Evolutionary conservation across 2,888 invertebrate genomes (phyloP).

Genomic region (Oligia strigilis): DNA sequence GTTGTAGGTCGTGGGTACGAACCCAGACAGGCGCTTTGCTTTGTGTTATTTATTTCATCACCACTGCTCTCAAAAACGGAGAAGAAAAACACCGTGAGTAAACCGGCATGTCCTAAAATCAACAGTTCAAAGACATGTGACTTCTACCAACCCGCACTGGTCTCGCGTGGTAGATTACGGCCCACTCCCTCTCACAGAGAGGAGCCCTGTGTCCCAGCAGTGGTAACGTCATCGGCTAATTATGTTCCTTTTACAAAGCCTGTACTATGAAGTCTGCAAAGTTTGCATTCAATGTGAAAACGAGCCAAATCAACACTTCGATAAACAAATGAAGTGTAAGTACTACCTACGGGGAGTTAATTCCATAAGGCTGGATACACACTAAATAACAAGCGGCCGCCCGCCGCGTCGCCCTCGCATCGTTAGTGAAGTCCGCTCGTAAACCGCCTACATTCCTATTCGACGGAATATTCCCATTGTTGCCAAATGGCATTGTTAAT

Average conservation of each 20-base stretch:
- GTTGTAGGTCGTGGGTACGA: too few species aligned
- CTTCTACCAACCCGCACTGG: too few species aligned
- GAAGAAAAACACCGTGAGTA: too few species aligned
- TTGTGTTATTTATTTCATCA: too few species aligned
- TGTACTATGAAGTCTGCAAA: not conserved
- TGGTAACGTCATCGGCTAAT: too few species aligned
- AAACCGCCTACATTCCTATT: conserved; percentile 68
- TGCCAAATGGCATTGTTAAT: conserved; percentile 75
- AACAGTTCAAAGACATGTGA: too few species aligned
- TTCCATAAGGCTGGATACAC: conserved; percentile 61
- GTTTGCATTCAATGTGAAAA: not conserved
- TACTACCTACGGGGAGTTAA: conserved; percentile 39
- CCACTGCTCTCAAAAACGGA: too few species aligned
- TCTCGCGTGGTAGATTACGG: too few species aligned
- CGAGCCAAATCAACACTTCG: conserved; percentile 36
- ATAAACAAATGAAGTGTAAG: conserved; percentile 51
- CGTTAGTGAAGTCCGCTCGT: conserved; percentile 66
- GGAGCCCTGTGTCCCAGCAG: too few species aligned
- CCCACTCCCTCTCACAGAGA: too few species aligned
- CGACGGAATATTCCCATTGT: conserved; percentile 72
- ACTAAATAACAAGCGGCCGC: conserved; percentile 65
- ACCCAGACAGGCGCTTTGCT: too few species aligned
- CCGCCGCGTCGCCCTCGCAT: conserved; percentile 55
- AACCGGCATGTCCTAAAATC: too few species aligned
- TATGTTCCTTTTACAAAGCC: not conserved